phyloP scores from a whole-genome alignment of 92 coral and sea anemone genomes.

The Porites rus region DNA sequence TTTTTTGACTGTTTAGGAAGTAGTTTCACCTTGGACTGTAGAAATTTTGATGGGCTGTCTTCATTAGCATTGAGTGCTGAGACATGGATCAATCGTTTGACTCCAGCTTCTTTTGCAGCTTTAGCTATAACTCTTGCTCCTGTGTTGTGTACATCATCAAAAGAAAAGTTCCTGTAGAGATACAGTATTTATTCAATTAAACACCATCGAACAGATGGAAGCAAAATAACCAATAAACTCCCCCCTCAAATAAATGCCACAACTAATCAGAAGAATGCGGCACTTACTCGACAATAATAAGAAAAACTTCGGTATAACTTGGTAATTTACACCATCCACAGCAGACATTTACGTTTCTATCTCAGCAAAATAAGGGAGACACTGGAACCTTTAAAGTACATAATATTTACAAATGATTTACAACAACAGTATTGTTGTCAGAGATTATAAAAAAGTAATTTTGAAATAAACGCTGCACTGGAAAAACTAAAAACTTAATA shows the following conservation, averaged over 20 bases:
- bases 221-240: neutral
- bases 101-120: constrained; percentile 95
- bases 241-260: neutral
- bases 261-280: no score
- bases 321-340: no score
- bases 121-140: constrained; percentile 94
- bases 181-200: neutral
- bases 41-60: constrained; percentile 89
- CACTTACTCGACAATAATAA: no score
- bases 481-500: no score
- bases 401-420: no score
- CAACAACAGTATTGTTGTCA: no score
- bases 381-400: no score
- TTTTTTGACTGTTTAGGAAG: neutral
- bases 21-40: constrained; percentile 81
- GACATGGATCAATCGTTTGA: constrained; percentile 89
- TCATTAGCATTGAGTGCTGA: constrained; percentile 91
- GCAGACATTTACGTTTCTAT: no score
- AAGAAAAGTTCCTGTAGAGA: constrained; percentile 80
- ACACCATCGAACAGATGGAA: neutral
- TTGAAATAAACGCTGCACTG: no score
- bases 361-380: no score
- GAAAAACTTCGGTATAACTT: no score
- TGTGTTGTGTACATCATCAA: constrained; percentile 85
- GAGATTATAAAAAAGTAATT: no score